Percentiles rank a stretch among this genome's conserved stretches.
Evolutionary conservation across 2,888 invertebrate genomes (phyloP).

Genomic region (Leptopterna dolabrata): DNA sequence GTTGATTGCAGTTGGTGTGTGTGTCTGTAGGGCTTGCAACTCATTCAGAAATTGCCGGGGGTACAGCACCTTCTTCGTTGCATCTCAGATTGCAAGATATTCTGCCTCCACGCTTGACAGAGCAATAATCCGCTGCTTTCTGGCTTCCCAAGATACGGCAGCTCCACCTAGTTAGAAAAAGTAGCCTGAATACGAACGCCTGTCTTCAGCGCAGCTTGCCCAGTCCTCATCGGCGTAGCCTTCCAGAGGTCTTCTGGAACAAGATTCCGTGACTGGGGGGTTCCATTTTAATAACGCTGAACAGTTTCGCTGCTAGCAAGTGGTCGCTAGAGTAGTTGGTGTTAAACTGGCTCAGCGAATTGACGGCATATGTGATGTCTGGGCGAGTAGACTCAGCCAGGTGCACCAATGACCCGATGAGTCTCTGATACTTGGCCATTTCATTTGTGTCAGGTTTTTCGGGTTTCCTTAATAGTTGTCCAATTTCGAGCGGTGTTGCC

Average conservation of each 20-base stretch:
- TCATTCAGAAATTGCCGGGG: neutral
- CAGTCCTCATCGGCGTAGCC: neutral
- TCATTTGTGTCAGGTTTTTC: too few species aligned
- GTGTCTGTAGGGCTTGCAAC: neutral
- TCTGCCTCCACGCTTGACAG: slow-evolving; percentile 12
- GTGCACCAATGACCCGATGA: too few species aligned
- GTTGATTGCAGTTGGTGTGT: neutral
- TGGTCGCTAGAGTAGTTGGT: too few species aligned
- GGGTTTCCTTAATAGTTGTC: too few species aligned
- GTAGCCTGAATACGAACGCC: neutral
- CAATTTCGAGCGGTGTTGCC: too few species aligned
- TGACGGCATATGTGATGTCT: too few species aligned
- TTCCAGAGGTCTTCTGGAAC: too few species aligned
- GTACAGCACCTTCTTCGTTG: neutral
- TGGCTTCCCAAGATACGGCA: slow-evolving; percentile 21
- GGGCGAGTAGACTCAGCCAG: too few species aligned
- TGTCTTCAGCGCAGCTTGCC: neutral
- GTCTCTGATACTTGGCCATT: too few species aligned
- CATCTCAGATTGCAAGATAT: neutral
- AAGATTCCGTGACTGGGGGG: neutral
- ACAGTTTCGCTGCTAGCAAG: too few species aligned
- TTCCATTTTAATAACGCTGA: too few species aligned
- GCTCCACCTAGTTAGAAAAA: neutral
- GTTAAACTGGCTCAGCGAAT: too few species aligned
- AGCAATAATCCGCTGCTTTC: neutral